Evolutionary conservation across 2,113 vertebrate species (phyloP).

Genomic region (Hiodon tergisus): DNA sequence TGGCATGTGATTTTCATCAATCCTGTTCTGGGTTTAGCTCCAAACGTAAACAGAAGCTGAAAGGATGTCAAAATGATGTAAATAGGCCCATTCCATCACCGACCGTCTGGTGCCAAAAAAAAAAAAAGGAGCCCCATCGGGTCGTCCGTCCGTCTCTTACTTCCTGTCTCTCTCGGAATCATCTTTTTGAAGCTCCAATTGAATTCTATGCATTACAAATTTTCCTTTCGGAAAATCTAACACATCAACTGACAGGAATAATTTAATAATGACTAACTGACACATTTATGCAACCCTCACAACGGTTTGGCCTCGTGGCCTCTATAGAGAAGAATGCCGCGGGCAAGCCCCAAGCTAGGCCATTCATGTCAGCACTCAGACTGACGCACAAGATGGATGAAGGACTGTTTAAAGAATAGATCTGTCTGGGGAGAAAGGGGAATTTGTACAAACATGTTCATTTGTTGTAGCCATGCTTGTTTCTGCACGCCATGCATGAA

Average conservation of each 20-base stretch:
- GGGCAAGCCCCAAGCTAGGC: too few species aligned
- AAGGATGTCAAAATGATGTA: constrained; percentile 10
- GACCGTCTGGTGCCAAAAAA: background rate
- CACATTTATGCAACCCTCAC: too few species aligned
- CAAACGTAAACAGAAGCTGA: constrained; percentile 27
- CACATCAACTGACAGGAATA: too few species aligned
- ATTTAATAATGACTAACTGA: too few species aligned
- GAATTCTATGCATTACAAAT: too few species aligned
- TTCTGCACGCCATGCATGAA: constrained; percentile 38
- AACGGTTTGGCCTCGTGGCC: too few species aligned
- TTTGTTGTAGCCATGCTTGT: constrained; percentile 34
- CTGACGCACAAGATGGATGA: too few species aligned
- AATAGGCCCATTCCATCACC: background rate
- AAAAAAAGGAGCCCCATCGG: background rate
- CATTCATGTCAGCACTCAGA: too few species aligned
- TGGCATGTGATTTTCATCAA: background rate
- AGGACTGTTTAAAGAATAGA: background rate
- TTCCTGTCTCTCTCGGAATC: background rate
- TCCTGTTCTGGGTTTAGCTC: background rate
- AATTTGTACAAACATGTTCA: background rate
- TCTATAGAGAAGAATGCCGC: too few species aligned
- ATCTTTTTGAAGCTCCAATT: background rate
- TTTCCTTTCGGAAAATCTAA: too few species aligned
- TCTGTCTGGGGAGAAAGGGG: background rate
- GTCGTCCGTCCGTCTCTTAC: background rate